phyloP scores from a whole-genome alignment of 2,888 invertebrate species.

The Cinara cedri region DNA sequence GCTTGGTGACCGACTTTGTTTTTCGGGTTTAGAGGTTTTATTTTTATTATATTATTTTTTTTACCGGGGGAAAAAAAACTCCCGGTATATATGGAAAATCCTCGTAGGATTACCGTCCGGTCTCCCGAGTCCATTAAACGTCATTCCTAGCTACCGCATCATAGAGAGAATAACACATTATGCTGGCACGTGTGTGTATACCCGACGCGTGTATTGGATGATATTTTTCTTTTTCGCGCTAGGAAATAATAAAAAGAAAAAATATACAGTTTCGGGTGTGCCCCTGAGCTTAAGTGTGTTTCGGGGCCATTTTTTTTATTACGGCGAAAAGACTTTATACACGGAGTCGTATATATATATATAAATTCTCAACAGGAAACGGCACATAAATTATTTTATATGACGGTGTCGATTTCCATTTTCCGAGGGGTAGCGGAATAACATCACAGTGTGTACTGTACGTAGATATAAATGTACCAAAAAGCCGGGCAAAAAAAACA shows the following conservation, averaged over 20 bases:
- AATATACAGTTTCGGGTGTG: slow-evolving; percentile 34
- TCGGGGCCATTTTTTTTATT: slow-evolving; percentile 46
- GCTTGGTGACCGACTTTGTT: too few relatives aligned
- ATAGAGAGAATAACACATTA: not conserved
- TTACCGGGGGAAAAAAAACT: not conserved
- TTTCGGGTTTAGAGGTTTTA: too few relatives aligned
- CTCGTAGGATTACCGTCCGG: slow-evolving; percentile 46
- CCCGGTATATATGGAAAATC: slow-evolving; percentile 29
- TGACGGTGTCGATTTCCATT: slow-evolving; percentile 56
- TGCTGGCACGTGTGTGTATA: slow-evolving; percentile 3
- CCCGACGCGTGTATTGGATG: slow-evolving; percentile 31
- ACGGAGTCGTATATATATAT: not conserved
- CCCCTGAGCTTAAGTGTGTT: slow-evolving; percentile 16
- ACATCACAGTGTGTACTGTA: not conserved
- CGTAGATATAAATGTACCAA: not conserved
- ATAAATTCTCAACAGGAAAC: slow-evolving; percentile 49
- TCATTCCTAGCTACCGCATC: slow-evolving; percentile 15
- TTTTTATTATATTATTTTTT: slow-evolving; percentile 20
- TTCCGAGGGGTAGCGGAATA: slow-evolving; percentile 16
- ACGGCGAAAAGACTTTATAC: slow-evolving; percentile 18
- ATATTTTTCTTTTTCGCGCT: slow-evolving; percentile 39
- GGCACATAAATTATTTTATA: slow-evolving; percentile 56
- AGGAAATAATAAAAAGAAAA: slow-evolving; percentile 4
- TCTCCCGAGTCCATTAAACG: slow-evolving; percentile 51
- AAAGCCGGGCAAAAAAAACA: slow-evolving; percentile 18